Base-by-base conservation (phyloP, 2,113 vertebrate species). In the Myxocyprinus asiaticus region DNA sequence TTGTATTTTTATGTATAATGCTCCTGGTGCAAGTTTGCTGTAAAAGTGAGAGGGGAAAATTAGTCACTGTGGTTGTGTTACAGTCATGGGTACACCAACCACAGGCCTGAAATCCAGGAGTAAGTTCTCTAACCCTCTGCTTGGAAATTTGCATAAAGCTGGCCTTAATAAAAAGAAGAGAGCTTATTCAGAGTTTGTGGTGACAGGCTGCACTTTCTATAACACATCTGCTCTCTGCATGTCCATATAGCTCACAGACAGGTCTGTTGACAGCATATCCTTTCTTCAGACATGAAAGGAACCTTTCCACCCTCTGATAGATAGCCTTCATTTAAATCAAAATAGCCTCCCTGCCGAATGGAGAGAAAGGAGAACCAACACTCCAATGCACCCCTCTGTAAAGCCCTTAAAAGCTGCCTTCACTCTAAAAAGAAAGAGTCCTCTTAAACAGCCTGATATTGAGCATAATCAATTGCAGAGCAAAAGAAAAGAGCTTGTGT, bases 241-340 rank as follows among this genome's bases (percentile, higher is more conserved):
- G 89, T 91, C 90, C 63, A 62, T 88, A 90, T 91, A 86, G 81
- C 89, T 90, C 85, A 83, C 90, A 81, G 85, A 90, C 91, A 93
- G 92, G 90, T 89, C 89, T 86, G 83, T 80, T 87, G 86, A 88
- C 79, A 89, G 83, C 81, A 78, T 69, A 82, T 89, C 91, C 88
- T 93, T 94, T 91, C 92, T 93, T 85, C 42, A 43, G 56, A 84
- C 62, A 6, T 92, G 86, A 94, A 93, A 90, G 82, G 88, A 84
- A 85, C 86, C 90, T 89, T 87, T 89, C 88, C 82, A 9, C 63
- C 81, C 79, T 15, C 77, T 91, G 93, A 95, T 94, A 87, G 91
- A 94, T 94, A 88, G 91, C 83, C 87, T 87, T 88, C 85, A 92
- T 93, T 95, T 94, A 92, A 95, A 94, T 94, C 93, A 94, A 93